Evolutionary conservation across 2,797 vertebrate genomes (phyloP), one percentile per base, ranked within the genome.

Genomic region (Fistularia commersonii): DNA sequence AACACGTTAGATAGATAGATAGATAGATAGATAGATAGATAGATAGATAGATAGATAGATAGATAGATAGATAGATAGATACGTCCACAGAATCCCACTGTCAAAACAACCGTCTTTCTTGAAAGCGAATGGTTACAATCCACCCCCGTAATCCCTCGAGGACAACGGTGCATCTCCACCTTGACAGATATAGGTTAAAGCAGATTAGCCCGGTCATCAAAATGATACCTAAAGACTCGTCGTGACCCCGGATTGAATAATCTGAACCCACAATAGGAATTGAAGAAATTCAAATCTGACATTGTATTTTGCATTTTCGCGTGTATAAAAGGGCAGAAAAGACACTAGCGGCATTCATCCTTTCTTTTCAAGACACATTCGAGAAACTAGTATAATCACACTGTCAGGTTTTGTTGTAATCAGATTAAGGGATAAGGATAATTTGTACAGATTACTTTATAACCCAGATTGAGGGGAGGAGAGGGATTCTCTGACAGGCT

Each of bases 381-480:
- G 11, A 61, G 41, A 50, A 31, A 41, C 50, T 54, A 66, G 15
- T 8, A 8, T 63, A 57, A 63, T 69, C 58, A 43, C 60, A 78
- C 63, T 61, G 53, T 54, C 44, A 64, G 61, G 47, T 55, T 62
- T 81, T 64, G 70, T 54, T 79, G 83, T 88, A 92, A 94, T 91
- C 80, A 85, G 77, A 91, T 92, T 94, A 94, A 56, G 32, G 57
- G 84, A 80, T 92, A 91, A 90, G 67, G 64, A 82, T 72, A 81
- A 79, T 89, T 87, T 88, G 88, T 72, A 55, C 71, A 77, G 87
- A 81, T 90, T 87, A 90, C 70, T 91, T 92, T 92, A 94, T 92
- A 93, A 84, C 76, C 77, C 79, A 71, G 77, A 90, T 71, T 90
- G 77, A 53, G 35, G 63, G 60, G 56, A 81, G 64, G 51, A 74